phyloP scores from a whole-genome alignment of 2,888 invertebrate species.

The Oscheius sp. region DNA sequence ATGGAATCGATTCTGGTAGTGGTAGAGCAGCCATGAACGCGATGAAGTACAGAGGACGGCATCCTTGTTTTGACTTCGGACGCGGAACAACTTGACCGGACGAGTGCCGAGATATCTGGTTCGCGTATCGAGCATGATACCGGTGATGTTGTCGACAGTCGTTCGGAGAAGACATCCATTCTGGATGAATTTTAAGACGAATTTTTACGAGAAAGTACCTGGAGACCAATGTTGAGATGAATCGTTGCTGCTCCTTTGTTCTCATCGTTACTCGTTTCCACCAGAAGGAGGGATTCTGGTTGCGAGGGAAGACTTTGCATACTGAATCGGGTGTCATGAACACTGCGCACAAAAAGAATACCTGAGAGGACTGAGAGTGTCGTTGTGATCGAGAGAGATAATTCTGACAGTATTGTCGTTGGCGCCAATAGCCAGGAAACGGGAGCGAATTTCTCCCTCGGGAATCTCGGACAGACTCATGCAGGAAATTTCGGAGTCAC shows the following conservation, averaged over 20 bases:
- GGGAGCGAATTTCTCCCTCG: slow-evolving; percentile 91
- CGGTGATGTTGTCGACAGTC: slow-evolving; percentile 93
- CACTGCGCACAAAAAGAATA: slow-evolving; percentile 18
- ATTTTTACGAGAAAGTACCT: slow-evolving; percentile 69
- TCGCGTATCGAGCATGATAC: slow-evolving; percentile 94
- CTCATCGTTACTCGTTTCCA: slow-evolving; percentile 79
- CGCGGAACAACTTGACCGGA: slow-evolving; percentile 94
- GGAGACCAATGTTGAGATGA: slow-evolving; percentile 90
- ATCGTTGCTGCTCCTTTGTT: slow-evolving; percentile 63
- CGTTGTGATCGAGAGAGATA: slow-evolving; percentile 91
- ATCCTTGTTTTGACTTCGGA: slow-evolving; percentile 93
- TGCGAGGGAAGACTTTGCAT: slow-evolving; percentile 86
- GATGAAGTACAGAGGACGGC: slow-evolving; percentile 97
- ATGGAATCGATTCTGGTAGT: slow-evolving; percentile 87
- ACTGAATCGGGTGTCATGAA: slow-evolving; percentile 41
- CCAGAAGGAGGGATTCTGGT: slow-evolving; percentile 95
- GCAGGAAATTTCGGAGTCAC: slow-evolving; percentile 91
- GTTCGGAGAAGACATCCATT: slow-evolving; percentile 94
- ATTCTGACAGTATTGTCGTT: slow-evolving; percentile 96
- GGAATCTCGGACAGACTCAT: slow-evolving; percentile 97
- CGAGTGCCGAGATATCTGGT: slow-evolving; percentile 95
- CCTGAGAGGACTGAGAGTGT: slow-evolving; percentile 84
- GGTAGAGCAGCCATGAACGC: slow-evolving; percentile 96
- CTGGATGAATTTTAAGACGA: slow-evolving; percentile 74
- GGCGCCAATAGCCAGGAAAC: slow-evolving; percentile 76